Evolutionary conservation across 2,888 invertebrate species (phyloP), one percentile per base, ranked within the genome.

Genomic region (Laspeyria flexula): DNA sequence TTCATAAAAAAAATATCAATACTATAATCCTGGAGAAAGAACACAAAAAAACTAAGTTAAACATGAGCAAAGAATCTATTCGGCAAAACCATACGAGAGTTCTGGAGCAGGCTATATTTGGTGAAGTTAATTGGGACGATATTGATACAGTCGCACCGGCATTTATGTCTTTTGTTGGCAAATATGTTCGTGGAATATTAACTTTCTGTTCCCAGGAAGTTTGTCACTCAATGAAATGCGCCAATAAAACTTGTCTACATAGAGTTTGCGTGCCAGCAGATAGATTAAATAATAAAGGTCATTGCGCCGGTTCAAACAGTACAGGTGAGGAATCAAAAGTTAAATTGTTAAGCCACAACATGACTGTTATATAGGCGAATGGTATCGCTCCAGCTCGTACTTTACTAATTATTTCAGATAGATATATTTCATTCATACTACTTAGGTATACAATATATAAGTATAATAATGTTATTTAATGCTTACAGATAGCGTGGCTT

Each of bases 181-280:
- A 92, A 81, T 88, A 92, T 59, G 77, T 88, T n/a, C 79, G 65
- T 47, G 91, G 91, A 13, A 71, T 83, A 40, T 65, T 92, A 60
- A 90, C 91, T 31, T 86, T 91, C 58, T 92, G 91, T 58, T 90
- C 91, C 1, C 71, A 85, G 46, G 79, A 58, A 38, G 65, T 79
- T 58, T 92, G 91, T 50, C 88, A 88, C 64, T 92, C 92, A 21
- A 86, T 91, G 81, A 90, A 90, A 65, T 92, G 92, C 57, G 73
- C 65, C 7, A 73, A 86, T 31, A 88, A 89, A 69, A 71, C 60
- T 9, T 92, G 91, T 55, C 50, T 81, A 0, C 85, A 90, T 52
- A 85, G 91, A 77, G 77, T 75, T 47, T 92, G 91, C 59, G 43
- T 48, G 10, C 86, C 88, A 11, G 67, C 73, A 46, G 73, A 86